Conservation (phyloP, 2,797 vertebrate species). For the Ceyx erithaca region DNA sequence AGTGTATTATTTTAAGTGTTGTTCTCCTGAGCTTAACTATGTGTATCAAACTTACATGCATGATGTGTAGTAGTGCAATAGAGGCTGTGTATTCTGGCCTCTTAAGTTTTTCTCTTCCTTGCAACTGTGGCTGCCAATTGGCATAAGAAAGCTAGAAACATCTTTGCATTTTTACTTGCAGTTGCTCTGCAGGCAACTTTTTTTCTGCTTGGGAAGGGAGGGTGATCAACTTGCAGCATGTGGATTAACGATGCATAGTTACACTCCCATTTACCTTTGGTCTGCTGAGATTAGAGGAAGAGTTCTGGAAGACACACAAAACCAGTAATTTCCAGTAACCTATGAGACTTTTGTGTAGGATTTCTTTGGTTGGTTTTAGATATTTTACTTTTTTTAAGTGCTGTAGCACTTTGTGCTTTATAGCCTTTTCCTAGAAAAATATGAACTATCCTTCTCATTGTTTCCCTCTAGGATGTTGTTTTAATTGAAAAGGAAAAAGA, state of each 20-base stretch:
- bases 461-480: background rate
- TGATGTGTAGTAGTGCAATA: background rate
- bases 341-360: background rate
- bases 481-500: background rate
- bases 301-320: background rate
- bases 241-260: background rate
- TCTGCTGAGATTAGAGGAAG: background rate
- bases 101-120: background rate
- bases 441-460: background rate
- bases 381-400: background rate
- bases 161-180: background rate
- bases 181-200: background rate
- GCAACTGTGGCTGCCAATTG: background rate
- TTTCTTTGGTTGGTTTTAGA: background rate
- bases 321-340: background rate
- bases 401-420: background rate
- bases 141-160: background rate
- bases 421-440: background rate
- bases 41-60: background rate
- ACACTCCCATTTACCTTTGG: background rate
- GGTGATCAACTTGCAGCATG: background rate
- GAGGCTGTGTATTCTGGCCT: background rate
- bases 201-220: background rate
- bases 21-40: background rate
- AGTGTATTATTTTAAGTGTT: background rate